phyloP scores from a whole-genome alignment of 2,888 invertebrate species.

The Caenorhabditis wallacei region DNA sequence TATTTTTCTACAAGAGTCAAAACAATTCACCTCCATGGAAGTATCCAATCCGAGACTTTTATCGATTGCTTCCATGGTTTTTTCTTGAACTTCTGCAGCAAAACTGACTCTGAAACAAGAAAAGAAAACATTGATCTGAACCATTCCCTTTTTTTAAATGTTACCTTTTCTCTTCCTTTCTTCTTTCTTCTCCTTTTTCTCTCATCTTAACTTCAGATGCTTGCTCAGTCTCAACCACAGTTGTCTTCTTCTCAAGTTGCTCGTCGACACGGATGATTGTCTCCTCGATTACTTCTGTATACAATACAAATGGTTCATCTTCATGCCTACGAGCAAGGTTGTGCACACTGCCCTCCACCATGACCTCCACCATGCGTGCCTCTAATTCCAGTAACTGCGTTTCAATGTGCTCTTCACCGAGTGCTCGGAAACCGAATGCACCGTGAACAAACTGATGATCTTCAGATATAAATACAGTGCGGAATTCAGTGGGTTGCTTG shows the following conservation, averaged over 20 bases:
- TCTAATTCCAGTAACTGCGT: conserved; percentile 63
- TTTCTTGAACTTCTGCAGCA: conserved; percentile 82
- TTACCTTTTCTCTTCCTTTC: conserved; percentile 72
- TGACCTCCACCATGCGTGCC: conserved; percentile 72
- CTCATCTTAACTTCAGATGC: conserved; percentile 64
- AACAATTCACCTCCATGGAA: conserved; percentile 63
- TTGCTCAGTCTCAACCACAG: conserved; percentile 51
- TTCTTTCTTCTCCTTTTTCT: conserved; percentile 65
- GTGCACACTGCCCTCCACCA: conserved; percentile 75
- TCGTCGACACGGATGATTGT: conserved; percentile 71
- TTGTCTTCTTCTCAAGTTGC: conserved; percentile 66
- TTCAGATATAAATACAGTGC: conserved; percentile 65
- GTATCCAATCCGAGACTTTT: conserved; percentile 70
- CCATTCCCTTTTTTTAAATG: background rate
- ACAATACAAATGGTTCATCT: conserved; percentile 74
- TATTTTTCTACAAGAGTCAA: background rate
- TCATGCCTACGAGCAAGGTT: conserved; percentile 74
- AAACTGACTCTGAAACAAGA: conserved; percentile 80
- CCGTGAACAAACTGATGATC: conserved; percentile 60
- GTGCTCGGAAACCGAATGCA: conserved; percentile 64
- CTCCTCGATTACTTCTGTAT: conserved; percentile 75
- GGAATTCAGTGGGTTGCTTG: conserved; percentile 74
- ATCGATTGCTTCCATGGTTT: conserved; percentile 77
- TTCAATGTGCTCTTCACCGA: conserved; percentile 66
- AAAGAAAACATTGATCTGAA: conserved; percentile 11